These are phyloP conservation scores for Engystomops pustulosus DNA, from an alignment of 2,113 vertebrate genomes.

Conservation along the genomic window DNA sequence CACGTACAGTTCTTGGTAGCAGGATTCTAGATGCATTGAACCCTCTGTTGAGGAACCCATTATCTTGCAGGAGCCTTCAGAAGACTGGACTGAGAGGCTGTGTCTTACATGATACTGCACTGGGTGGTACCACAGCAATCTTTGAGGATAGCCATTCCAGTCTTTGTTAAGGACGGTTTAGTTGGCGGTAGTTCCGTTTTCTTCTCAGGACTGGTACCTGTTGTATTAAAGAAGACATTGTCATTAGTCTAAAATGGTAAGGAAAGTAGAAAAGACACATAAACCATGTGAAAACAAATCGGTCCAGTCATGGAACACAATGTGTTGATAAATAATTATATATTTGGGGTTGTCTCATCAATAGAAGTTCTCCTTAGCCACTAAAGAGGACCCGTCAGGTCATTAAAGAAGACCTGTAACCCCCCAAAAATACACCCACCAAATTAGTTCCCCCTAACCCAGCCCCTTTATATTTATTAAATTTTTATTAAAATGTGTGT, in stretches of 20 bases:
- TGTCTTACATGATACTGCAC: constrained; percentile 89
- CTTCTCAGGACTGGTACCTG: constrained; percentile 87
- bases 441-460: too few species aligned
- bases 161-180: constrained; percentile 91
- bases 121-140: constrained; percentile 96
- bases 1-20: constrained; percentile 61
- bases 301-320: too few species aligned
- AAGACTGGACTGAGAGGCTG: constrained; percentile 38
- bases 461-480: too few species aligned
- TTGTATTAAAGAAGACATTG: background rate
- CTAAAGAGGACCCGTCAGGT: too few species aligned
- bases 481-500: too few species aligned
- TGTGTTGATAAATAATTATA: too few species aligned
- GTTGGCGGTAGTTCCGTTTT: constrained; percentile 86
- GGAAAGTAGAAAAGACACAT: too few species aligned
- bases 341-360: too few species aligned
- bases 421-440: too few species aligned
- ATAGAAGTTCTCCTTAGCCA: too few species aligned
- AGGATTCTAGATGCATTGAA: constrained; percentile 65
- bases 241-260: background rate
- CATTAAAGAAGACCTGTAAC: too few species aligned
- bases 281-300: too few species aligned
- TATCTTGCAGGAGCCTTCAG: constrained; percentile 17
- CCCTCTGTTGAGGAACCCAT: constrained; percentile 60
- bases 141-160: constrained; percentile 90